Evolutionary conservation across 2,113 vertebrate species (phyloP), one percentile per base, ranked within the genome.

Genomic region (Dryoscopus gambensis): DNA sequence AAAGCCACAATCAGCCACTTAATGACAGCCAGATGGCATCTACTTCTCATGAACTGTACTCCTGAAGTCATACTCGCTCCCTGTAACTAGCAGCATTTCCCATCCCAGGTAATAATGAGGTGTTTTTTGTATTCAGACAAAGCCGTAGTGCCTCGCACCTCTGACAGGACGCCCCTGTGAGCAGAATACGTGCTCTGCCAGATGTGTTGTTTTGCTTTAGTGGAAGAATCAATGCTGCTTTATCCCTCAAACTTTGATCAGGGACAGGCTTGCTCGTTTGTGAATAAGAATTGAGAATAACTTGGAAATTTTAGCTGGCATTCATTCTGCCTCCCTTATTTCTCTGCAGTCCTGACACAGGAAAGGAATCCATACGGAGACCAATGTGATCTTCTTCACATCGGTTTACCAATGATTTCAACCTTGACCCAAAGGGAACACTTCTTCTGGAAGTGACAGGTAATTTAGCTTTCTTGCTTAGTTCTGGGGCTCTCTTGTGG

Each of bases 401-500:
- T 52, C 1, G 7, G 94, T 94, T 96, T 96, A 91, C 95, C 79
- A 74, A 65, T 86, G 95, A 97, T 97, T 95, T 97, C 97, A 97
- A 98, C 98, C 98, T 98, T 98, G 98, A 98, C 98, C 98, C 92
- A 88, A 94, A 95, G 93, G 81, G 97, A 98, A 91, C 96, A 94
- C 97, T 94, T 97, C 86, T 93, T 85, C 96, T 96, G 90, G 87
- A 97, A 97, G 95, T 97, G 97, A 97, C 97, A 98, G 97, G 97
- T 97, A 98, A 98, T 98, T 98, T 97, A 97, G 97, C 95, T 97
- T 97, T 97, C 97, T 96, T 74, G 92, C 97, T 97, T 97, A 97
- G 97, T 96, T 97, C 97, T 97, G 97, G 97, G 97, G 97, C 97
- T 98, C 98, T 97, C 97, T 93, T 97, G 96, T 97, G 97, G 98